Evolutionary conservation across 2,888 invertebrate species (phyloP), one percentile per base, ranked within the genome.

Genomic region (Himalopsyche tibetana): DNA sequence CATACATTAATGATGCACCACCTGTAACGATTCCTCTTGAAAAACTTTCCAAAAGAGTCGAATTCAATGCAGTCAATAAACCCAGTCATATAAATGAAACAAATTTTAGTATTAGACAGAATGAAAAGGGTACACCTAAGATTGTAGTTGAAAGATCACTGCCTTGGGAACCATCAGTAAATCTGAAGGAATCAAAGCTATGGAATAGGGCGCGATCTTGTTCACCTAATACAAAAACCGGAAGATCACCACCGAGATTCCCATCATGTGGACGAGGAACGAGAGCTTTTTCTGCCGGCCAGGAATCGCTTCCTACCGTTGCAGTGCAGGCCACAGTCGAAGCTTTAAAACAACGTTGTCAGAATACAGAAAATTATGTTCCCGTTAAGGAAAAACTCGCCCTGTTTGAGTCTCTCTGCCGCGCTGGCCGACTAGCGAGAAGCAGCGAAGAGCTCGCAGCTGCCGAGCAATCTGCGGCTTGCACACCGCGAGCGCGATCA

Each of bases 301-400:
- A 86, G 45, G 84, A 86, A n/a, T 80, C 69, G 2, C 40, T 69
- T 8, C 74, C 83, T n/a, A 69, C 84, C 0, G 69, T 56, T 40
- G 19, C 36, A 36, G 69, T 79, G 36, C 92, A 92, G 81, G 91
- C 92, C 56, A 82, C 83, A n/a, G 88, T 89, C 15, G 93, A 92
- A 82, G 91, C 92, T 56, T 90, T 94, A n/a, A 89, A 94, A 86
- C 92, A 93, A 84, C 91, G 93, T 84, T 94, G 94, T 89, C 94
- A 94, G 89, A 93, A 93, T 89, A 92, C 92, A 19, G 94, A 95
- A 87, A 94, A 94, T 89, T 96, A 95, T 90, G 95, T 96, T 55
- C 95, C 96, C 0, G 96, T 96, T 69, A 93, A 94, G 89, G 96
- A 96, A 89, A 95, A 96, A 89, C 92, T 95, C 42, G 95, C 95